phyloP scores from a whole-genome alignment of 2,113 vertebrate genomes.

The Elaphurus davidianus region DNA sequence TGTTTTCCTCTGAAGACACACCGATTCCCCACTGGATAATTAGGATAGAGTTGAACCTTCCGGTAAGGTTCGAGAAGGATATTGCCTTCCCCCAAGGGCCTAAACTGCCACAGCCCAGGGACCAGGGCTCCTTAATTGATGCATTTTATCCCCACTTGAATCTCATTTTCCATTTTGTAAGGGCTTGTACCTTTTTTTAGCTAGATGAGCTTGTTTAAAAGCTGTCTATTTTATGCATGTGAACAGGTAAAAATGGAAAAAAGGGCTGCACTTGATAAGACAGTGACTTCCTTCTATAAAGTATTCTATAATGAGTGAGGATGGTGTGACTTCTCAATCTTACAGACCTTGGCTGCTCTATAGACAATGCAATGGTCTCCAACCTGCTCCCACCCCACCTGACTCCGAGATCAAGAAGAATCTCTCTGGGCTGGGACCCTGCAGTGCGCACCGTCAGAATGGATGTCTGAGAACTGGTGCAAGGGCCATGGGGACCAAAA shows the following conservation, averaged over 20 bases:
- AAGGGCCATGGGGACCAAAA: neutral
- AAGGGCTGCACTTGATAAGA: constrained; percentile 1
- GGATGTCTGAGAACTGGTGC: neutral
- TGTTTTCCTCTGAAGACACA: constrained; percentile 43
- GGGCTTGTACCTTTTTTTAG: neutral
- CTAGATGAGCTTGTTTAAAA: constrained; percentile 27
- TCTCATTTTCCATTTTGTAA: constrained; percentile 36
- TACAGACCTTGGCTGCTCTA: neutral
- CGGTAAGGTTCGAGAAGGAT: neutral
- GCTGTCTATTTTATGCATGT: neutral
- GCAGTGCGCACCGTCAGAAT: neutral
- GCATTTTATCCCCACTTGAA: constrained; percentile 21
- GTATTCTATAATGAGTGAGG: neutral
- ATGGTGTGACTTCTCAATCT: neutral
- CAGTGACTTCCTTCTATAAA: neutral
- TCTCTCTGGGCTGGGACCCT: neutral
- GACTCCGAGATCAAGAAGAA: neutral
- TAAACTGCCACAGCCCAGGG: neutral
- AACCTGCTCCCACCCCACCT: neutral
- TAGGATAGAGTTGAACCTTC: constrained; percentile 32
- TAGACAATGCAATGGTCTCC: neutral
- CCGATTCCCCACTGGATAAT: constrained; percentile 53
- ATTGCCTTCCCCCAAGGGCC: neutral
- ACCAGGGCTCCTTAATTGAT: constrained; percentile 44
- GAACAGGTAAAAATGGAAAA: constrained; percentile 1